Evolutionary conservation across 2,888 invertebrate genomes (phyloP), one percentile per base, ranked within the genome.

Genomic region (Eucriotettix oculatus): DNA sequence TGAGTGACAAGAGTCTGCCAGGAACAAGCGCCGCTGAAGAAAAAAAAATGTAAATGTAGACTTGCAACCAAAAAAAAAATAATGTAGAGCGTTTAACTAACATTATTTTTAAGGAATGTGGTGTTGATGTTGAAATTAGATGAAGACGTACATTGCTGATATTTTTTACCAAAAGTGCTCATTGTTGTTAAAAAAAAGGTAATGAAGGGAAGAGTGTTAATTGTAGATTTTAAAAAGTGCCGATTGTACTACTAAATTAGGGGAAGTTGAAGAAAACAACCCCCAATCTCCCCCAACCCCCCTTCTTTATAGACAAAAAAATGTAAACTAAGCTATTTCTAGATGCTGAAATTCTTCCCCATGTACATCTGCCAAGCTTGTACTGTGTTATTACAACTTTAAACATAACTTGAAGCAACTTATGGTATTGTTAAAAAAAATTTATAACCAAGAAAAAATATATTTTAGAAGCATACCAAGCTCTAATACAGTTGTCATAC

Each of bases 111-210:
- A 40, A 40, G 40, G 40, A 55, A 55, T 55, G 57, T 57, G 57
- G 58, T 58, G 57, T 62, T 62, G 44, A 29, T 59, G 56, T 59
- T 59, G 41, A 43, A n/a, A 54, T 29, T 29, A 57, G 52, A 59
- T 57, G 52, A 54, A 57, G 54, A 62, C 57, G 57, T 62, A 56
- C 61, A 62, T 62, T 59, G 63, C 63, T 62, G 60, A 64, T 63
- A 73, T 72, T 72, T 81, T 80, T 80, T 81, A 81, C 82, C 81
- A 79, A 81, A 82, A 81, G 81, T 82, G 82, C 82, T 82, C 82
- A 81, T 79, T 78, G 80, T 81, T 81, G 79, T 81, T 81, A 59
- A 60, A 54, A 59, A n/a, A n/a, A n/a, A n/a, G n/a, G 55, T 55
- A 40, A 42, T n/a, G 17, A n/a, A 55, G 40, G 40, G 10, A 55